Base-by-base conservation (phyloP, 2,888 invertebrate genomes). In the Onthophagus sagittarius region DNA sequence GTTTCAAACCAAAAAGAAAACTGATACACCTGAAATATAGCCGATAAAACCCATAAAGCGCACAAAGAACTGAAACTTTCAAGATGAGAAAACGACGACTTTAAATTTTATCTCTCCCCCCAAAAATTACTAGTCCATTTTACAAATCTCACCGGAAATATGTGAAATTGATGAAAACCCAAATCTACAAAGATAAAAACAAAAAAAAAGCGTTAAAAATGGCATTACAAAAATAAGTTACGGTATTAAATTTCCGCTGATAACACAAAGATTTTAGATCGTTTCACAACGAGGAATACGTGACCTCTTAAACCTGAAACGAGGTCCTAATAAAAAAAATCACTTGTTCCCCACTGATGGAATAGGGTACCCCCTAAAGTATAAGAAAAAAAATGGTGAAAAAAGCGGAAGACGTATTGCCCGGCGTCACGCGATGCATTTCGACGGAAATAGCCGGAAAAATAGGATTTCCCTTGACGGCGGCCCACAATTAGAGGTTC, bases 341-440 rank as follows among this genome's bases (percentile, higher is more conserved):
- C 67, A 67, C 67, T 67, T 67, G 32, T 67, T 23, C 23, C 31
- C 23, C 67, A n/a, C 23, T 67, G 67, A 67, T 31, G 67, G 67
- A 67, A 67, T 32, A 11, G 39, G 9, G 67, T 6, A 67, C 15
- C 1, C 67, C 13, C 23, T 23, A 67, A 67, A 53, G 39, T 53
- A 53, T 53, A 53, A 53, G 39, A 7, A 4, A 67, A 67, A 67
- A 67, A 67, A 13, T 15, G 67, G 67, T 32, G 67, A 23, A 31
- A 67, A 67, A 67, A n/a, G 31, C 67, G 15, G 23, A 67, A 67
- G 67, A 67, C 31, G 7, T 67, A 67, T 32, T 13, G 23, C 15
- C 23, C 6, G 23, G 9, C 11, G n/a, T 67, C 67, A 67, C 67
- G 67, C 67, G 67, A 67, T 67, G 31, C 67, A 67, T 31, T 31